Conservation (phyloP, 2,888 invertebrate species). For the Beris morrisii region DNA sequence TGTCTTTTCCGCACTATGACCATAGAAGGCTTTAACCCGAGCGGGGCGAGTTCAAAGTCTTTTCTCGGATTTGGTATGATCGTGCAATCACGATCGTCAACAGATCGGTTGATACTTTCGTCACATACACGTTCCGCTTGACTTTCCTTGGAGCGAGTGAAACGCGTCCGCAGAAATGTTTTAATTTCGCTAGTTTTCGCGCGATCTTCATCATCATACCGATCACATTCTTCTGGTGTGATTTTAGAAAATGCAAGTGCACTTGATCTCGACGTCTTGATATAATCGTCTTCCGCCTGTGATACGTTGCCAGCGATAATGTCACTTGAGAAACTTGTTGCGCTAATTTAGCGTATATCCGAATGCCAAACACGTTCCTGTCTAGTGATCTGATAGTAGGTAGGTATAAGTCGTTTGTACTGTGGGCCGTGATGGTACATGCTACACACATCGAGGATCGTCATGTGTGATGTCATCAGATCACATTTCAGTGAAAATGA, state of each 20-base stretch:
- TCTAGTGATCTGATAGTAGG: slow-evolving; percentile 19
- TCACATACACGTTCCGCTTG: no score
- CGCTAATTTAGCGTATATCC: slow-evolving; percentile 24
- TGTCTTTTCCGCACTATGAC: no score
- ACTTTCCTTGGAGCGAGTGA: no score
- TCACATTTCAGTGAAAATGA: slow-evolving; percentile 32
- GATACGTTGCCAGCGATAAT: not conserved
- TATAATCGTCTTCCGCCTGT: no score
- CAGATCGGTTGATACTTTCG: no score
- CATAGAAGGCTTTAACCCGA: no score
- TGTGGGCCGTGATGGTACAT: not conserved
- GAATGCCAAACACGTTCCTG: slow-evolving; percentile 28
- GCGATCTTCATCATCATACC: no score
- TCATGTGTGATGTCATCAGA: slow-evolving; percentile 28
- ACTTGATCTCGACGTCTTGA: slow-evolving; percentile 1
- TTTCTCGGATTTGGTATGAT: no score
- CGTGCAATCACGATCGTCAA: no score
- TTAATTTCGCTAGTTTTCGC: no score
- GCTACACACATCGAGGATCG: not conserved
- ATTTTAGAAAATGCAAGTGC: slow-evolving; percentile 22
- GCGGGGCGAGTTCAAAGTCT: no score
- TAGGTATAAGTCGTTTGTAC: not conserved
- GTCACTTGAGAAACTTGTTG: slow-evolving; percentile 1
- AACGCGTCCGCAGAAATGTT: no score
- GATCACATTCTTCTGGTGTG: not conserved